Evolutionary conservation across 2,888 invertebrate species (phyloP), one percentile per base, ranked within the genome.

Genomic region (Volucella bombylans): DNA sequence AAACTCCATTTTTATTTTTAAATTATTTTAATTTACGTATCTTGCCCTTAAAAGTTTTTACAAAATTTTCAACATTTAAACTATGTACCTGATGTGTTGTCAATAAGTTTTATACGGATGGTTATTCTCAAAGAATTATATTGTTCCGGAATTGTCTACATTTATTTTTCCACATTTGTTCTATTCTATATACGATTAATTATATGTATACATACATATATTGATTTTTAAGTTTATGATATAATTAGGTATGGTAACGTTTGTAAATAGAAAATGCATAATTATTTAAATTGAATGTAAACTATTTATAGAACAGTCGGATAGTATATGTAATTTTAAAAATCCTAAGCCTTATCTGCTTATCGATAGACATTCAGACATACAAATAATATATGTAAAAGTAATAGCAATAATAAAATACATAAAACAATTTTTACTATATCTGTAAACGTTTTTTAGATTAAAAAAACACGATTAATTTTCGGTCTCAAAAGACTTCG

Each of bases 21-120:
- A 62, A 55, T 68, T 54, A 73, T 54, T 47, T 68, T 54, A 23
- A 47, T 45, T 62, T 73, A 31, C 31, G 6, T 50, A 74, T 76
- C 80, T 85, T 80, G 80, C 80, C 83, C 50, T 57, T 47, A 45
- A 54, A 15, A 38, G 9, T 62, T 18, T 43, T 43, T 14, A 54
- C 14, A 64, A 38, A 18, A 18, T 74, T 83, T 76, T 41, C 39
- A 79, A 59, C 45, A 77, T 38, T 68, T 65, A 68, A 79, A 81
- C 76, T 80, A 77, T 68, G 85, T 85, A 85, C 85, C 85, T 85
- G 85, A 85, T 85, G 85, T 81, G 76, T 92, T 76, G 73, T 86
- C 74, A 69, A 87, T 83, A 67, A 77, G 62, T 83, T 81, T 72
- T 79, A 69, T 61, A 71, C 82, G 71, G 73, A 82, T 80, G 64